phyloP scores from a whole-genome alignment of 2,888 invertebrate genomes.

The Elegia similella region DNA sequence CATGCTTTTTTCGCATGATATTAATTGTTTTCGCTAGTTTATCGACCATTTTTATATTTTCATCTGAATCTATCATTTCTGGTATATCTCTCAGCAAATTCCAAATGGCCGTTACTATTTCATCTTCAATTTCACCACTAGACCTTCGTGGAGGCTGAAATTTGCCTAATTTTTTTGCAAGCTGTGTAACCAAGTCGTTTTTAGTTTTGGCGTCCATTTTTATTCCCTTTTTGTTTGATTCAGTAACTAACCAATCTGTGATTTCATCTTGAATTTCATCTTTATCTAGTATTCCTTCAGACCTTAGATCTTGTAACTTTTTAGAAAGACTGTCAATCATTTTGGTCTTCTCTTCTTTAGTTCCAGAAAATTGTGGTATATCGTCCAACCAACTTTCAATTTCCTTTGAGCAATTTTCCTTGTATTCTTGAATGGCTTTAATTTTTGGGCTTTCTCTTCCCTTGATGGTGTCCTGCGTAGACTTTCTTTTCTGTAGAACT shows the following conservation, averaged over 20 bases:
- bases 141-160: not conserved
- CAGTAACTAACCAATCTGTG: constrained; percentile 14
- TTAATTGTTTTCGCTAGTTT: not conserved
- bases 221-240: not conserved
- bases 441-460: constrained; percentile 14
- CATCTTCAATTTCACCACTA: not conserved
- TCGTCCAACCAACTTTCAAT: constrained; percentile 18
- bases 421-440: not conserved
- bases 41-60: not conserved
- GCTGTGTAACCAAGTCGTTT: not conserved
- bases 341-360: constrained; percentile 9
- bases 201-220: not conserved
- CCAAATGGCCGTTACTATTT: not conserved
- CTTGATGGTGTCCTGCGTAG: not conserved
- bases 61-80: not conserved
- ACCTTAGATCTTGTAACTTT: constrained; percentile 17
- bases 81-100: not conserved
- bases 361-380: constrained; percentile 16
- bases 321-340: constrained; percentile 17
- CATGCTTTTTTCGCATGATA: not conserved
- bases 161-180: not conserved
- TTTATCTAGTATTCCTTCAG: not conserved
- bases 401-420: constrained; percentile 14
- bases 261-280: constrained; percentile 18
- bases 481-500: no score